Evolutionary conservation across 2,113 vertebrate genomes (phyloP).

Genomic region (Sinocyclocheilus maitianheensis): DNA sequence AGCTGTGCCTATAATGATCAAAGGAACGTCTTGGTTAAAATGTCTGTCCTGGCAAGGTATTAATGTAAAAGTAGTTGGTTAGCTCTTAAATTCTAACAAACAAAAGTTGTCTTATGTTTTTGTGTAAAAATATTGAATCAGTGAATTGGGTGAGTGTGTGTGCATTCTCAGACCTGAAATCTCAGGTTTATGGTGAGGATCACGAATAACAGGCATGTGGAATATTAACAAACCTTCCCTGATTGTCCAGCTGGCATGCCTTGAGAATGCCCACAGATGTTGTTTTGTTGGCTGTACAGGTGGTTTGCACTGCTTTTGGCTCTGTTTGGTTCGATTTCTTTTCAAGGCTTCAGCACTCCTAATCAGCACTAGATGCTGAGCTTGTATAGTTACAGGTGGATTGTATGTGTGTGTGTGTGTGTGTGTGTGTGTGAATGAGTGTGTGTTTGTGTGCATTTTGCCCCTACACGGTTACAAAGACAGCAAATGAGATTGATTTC

Average conservation of each 20-base stretch:
- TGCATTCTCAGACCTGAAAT: conserved; percentile 5
- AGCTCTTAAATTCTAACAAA: neutral
- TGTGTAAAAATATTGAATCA: no score
- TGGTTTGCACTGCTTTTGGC: conserved; percentile 19
- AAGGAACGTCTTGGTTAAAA: neutral
- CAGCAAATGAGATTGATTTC: conserved; percentile 42
- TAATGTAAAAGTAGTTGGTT: neutral
- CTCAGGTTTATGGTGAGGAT: conserved; percentile 26
- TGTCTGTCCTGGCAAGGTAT: neutral
- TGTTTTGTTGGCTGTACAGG: conserved; percentile 29
- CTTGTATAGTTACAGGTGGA: conserved; percentile 27
- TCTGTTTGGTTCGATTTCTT: conserved; percentile 39
- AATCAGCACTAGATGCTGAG: conserved; percentile 43
- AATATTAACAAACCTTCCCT: neutral
- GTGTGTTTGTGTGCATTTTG: conserved; percentile 13
- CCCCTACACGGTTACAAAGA: conserved; percentile 27
- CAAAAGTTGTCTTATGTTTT: no score
- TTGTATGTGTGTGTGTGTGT: neutral
- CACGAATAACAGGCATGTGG: conserved; percentile 14
- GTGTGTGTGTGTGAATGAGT: neutral
- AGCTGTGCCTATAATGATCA: neutral
- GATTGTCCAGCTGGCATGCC: conserved; percentile 30
- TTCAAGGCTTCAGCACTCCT: conserved; percentile 26
- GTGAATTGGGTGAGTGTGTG: neutral
- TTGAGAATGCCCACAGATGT: conserved; percentile 37